These are phyloP conservation scores for Alosa alosa DNA, from an alignment of 2,113 vertebrate species.

Conservation along the genomic window DNA sequence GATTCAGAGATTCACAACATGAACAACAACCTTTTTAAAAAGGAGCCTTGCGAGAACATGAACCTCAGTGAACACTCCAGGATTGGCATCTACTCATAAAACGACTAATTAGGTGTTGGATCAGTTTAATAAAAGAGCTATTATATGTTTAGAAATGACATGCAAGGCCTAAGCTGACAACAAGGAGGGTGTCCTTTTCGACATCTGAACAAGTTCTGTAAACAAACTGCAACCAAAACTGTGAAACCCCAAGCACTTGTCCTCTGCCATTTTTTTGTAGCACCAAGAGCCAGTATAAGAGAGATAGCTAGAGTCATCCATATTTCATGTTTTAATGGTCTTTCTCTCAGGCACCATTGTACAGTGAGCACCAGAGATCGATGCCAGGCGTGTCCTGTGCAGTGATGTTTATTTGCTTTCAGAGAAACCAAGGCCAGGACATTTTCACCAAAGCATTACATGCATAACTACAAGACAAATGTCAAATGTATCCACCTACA, in stretches of 20 bases:
- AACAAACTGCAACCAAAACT: neutral
- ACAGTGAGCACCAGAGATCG: constrained; percentile 2
- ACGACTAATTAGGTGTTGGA: too few relatives aligned
- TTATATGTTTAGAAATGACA: neutral
- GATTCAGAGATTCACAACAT: neutral
- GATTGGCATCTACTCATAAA: neutral
- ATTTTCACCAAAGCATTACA: neutral
- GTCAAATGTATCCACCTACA: too few relatives aligned
- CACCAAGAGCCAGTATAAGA: neutral
- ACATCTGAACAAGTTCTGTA: neutral
- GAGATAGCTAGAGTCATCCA: constrained; percentile 26
- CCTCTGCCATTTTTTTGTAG: neutral
- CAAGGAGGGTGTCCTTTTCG: neutral
- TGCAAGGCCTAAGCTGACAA: neutral
- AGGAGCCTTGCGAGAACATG: neutral
- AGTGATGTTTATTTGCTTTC: neutral
- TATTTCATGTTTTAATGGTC: constrained; percentile 33
- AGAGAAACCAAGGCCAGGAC: neutral
- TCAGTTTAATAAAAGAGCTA: neutral
- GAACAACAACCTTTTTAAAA: neutral
- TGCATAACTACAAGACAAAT: too few relatives aligned
- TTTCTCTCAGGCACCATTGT: neutral
- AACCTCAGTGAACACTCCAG: neutral
- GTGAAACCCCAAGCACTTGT: neutral
- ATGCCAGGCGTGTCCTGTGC: neutral